Evolutionary conservation across 2,888 invertebrate genomes (phyloP).

Genomic region (Rotaria socialis): DNA sequence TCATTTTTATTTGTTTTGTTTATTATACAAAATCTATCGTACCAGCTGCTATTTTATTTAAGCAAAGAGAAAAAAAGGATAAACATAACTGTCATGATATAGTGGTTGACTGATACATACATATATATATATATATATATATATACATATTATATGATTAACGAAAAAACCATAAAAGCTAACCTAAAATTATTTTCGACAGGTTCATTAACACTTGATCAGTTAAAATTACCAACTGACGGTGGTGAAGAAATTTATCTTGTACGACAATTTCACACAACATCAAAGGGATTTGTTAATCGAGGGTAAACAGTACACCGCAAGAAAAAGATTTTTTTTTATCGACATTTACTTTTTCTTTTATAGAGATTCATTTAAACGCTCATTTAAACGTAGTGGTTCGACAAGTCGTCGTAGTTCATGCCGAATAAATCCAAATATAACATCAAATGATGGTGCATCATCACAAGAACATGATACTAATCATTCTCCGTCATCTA

Average conservation of each 20-base stretch:
- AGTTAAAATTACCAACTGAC: neutral
- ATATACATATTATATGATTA: neutral
- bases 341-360: neutral
- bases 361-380: constrained; percentile 45
- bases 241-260: constrained; percentile 39
- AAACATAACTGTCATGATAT: too few relatives aligned
- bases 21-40: neutral
- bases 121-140: neutral
- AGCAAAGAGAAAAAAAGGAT: neutral
- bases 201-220: constrained; percentile 35
- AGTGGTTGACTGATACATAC: neutral
- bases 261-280: constrained; percentile 44
- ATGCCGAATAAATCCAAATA: constrained; percentile 35
- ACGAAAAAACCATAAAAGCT: neutral
- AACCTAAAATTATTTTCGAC: neutral
- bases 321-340: too few relatives aligned
- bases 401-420: constrained; percentile 34
- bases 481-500: constrained; percentile 35
- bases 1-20: neutral
- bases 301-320: neutral
- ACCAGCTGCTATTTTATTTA: neutral
- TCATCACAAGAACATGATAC: constrained; percentile 16
- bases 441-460: constrained; percentile 23
- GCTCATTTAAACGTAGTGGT: constrained; percentile 43
- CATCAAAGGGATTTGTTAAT: constrained; percentile 43